These are phyloP conservation scores for Myrmecophaga tridactyla DNA, from an alignment of 2,113 vertebrate genomes.

Conservation along the genomic window DNA sequence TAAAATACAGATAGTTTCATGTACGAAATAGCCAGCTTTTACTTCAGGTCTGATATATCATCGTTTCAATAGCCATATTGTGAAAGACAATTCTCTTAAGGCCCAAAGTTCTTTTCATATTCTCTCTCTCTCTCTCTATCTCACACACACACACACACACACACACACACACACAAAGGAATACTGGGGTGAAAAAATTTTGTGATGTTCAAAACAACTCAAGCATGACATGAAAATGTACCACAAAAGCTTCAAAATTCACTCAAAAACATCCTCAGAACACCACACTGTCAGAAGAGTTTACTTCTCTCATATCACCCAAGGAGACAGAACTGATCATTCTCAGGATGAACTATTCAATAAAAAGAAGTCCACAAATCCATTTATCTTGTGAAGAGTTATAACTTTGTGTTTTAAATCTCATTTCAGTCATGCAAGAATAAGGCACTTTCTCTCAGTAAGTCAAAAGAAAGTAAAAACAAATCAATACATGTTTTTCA, in stretches of 20 bases:
- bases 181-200: not conserved
- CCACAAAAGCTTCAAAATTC: not conserved
- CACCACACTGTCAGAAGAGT: not conserved
- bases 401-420: conserved; percentile 9
- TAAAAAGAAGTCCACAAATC: not conserved
- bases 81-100: not conserved
- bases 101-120: not conserved
- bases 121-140: too few relatives aligned
- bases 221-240: not conserved
- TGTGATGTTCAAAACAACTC: conserved; percentile 20
- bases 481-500: conserved; percentile 35
- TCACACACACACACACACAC: too few relatives aligned
- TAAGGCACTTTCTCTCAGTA: not conserved
- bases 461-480: conserved; percentile 28
- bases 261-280: not conserved
- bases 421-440: conserved; percentile 40
- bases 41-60: not conserved
- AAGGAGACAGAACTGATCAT: not conserved
- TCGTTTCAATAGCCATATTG: not conserved
- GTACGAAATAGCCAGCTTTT: not conserved
- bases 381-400: conserved; percentile 22
- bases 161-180: not conserved
- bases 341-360: not conserved
- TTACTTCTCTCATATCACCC: not conserved
- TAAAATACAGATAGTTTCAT: not conserved